Evolutionary conservation across 37 sponge, comb jelly and placozoan genomes (phyloP).

Genomic region (Spongilla lacustris): DNA sequence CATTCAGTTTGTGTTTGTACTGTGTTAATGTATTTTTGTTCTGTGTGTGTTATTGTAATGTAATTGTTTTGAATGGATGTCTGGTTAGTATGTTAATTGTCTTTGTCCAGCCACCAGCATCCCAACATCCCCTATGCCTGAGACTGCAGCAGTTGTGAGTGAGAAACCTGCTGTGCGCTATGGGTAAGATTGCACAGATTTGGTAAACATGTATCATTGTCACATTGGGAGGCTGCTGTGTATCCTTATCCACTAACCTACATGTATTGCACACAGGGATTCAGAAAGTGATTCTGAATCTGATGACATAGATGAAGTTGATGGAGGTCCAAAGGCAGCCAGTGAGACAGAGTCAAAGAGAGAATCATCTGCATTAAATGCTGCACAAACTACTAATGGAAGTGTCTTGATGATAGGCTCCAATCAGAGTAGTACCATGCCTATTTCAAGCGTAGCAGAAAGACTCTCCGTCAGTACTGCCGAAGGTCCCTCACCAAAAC

Average conservation of each 20-base stretch:
- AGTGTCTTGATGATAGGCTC: neutral
- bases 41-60: too few species aligned
- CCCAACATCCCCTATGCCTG: neutral
- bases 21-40: too few species aligned
- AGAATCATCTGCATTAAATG: neutral
- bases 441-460: neutral
- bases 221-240: too few species aligned
- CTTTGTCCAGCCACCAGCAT: neutral
- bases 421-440: neutral
- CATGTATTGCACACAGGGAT: neutral
- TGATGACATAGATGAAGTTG: neutral
- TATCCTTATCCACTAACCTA: too few species aligned
- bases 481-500: neutral
- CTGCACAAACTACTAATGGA: neutral
- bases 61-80: too few species aligned
- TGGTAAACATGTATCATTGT: too few species aligned
- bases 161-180: neutral
- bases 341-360: neutral
- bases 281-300: neutral
- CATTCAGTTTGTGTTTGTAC: too few species aligned
- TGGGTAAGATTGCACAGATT: neutral
- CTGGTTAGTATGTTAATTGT: neutral
- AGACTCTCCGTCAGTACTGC: neutral
- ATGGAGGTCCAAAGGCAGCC: neutral
- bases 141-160: neutral